Evolutionary conservation across 1,140 invertebrate species (phyloP), one percentile per base, ranked within the genome.

Genomic region (Calosoma granatense): DNA sequence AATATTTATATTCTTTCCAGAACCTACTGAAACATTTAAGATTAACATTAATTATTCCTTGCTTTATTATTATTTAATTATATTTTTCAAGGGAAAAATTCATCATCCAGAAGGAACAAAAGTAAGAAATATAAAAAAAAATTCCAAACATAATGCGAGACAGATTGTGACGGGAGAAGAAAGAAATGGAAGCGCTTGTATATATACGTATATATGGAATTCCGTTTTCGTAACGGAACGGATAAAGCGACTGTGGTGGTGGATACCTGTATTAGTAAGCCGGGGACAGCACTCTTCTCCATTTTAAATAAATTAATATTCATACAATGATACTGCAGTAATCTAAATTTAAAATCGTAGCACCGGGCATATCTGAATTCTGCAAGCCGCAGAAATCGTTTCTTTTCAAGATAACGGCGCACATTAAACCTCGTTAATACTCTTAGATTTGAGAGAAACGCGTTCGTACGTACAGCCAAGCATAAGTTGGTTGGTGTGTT

Each of bases 271-370:
- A 30, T 4, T 4, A 30, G 14, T 4, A 30, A 30, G 6, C 14
- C 6, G 4, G 26, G 6, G 26, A 30, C 26, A 30, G 26, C 26
- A 30, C 26, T 47, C 17, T 47, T 36, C 41, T 17, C 17, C 17
- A 17, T 47, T 47, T 47, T 47, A 47, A 47, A 47, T 47, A 47
- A 47, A 47, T 47, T 47, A 47, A 47, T 47, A 47, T 47, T 47
- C 41, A 47, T 47, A 47, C 41, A 47, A 47, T 47, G 41, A 47
- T 47, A 47, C 41, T 47, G 41, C 41, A 47, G 41, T 47, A 47
- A 47, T 47, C 41, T 47, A 47, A 47, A 47, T 47, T 47, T 47
- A 47, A 47, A 47, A 47, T 47, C 41, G 41, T 36, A n/a, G 41
- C 15, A 47, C 41, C 9, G 9, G 15, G 41, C 15, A 9, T 9